Evolutionary conservation across 2,888 invertebrate species (phyloP).

Genomic region (Euproctis similis): DNA sequence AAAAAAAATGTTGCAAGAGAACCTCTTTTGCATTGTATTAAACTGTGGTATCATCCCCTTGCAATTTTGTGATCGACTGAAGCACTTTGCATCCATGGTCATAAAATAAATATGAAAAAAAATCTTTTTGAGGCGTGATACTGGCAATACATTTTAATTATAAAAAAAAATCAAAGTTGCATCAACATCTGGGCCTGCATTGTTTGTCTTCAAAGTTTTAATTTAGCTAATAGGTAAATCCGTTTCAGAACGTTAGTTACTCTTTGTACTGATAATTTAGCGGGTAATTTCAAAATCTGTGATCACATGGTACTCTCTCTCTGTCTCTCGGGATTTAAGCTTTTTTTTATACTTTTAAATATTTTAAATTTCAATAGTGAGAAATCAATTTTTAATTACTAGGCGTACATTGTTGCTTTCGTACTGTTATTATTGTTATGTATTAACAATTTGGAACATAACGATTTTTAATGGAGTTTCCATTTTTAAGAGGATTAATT

Average conservation of each 20-base stretch:
- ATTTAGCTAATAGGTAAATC: conserved; percentile 55
- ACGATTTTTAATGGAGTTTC: too few relatives aligned
- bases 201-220: conserved; percentile 45
- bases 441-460: too few relatives aligned
- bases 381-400: conserved; percentile 40
- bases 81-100: too few relatives aligned
- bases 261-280: conserved; percentile 58
- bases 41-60: too few relatives aligned
- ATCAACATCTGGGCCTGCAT: conserved; percentile 49
- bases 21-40: too few relatives aligned
- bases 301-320: conserved; percentile 75
- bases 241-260: conserved; percentile 59
- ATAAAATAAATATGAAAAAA: neutral
- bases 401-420: conserved; percentile 37
- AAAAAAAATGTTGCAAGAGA: too few relatives aligned
- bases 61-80: too few relatives aligned
- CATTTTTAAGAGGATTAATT: too few relatives aligned
- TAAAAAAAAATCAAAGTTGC: neutral
- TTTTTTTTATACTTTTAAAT: conserved; percentile 60
- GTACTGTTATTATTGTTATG: conserved; percentile 10
- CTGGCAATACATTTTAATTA: too few relatives aligned
- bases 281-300: conserved; percentile 71
- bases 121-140: too few relatives aligned
- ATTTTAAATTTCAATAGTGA: conserved; percentile 38
- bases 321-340: conserved; percentile 68